These are phyloP conservation scores for Hemitrygon akajei DNA, from an alignment of 2,797 vertebrate genomes.

Conservation along the genomic window DNA sequence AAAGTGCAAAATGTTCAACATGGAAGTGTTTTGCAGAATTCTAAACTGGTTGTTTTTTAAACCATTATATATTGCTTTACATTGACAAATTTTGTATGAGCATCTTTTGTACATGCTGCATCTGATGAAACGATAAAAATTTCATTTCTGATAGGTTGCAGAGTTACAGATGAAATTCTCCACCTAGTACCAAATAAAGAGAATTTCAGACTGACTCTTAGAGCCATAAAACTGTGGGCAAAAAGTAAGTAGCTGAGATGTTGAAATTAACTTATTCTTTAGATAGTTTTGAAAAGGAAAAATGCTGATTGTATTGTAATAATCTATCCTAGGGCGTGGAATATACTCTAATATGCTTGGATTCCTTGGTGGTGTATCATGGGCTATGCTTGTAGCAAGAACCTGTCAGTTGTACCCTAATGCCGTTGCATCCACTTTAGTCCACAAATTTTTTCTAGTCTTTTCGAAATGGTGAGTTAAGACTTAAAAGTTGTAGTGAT, in stretches of 20 bases:
- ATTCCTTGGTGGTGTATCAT: constrained; percentile 68
- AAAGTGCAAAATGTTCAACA: neutral
- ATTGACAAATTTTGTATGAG: neutral
- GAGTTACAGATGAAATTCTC: constrained; percentile 96
- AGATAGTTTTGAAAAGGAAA: constrained; percentile 34
- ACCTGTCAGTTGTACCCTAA: constrained; percentile 68
- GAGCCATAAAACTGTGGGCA: constrained; percentile 95
- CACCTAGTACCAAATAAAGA: constrained; percentile 94
- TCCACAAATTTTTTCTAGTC: constrained; percentile 69
- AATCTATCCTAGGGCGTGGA: constrained; percentile 56
- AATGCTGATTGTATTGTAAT: constrained; percentile 40
- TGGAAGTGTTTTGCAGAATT: neutral
- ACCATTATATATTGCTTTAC: neutral
- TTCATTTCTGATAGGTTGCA: constrained; percentile 69
- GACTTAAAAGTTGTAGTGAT: neutral
- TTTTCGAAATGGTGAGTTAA: constrained; percentile 68
- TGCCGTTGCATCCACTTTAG: constrained; percentile 63
- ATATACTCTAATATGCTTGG: constrained; percentile 71
- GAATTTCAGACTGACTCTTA: constrained; percentile 85
- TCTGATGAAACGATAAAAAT: neutral
- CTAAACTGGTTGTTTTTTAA: neutral
- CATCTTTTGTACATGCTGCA: neutral
- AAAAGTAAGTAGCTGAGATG: constrained; percentile 72
- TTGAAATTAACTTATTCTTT: constrained; percentile 23
- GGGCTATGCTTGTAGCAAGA: constrained; percentile 69